A percentile compares a stretch with the other conserved stretches of the same genome.
These are phyloP conservation scores for Porites divaricata DNA, from an alignment of 92 coral and sea anemone genomes.

Conservation along the genomic window DNA sequence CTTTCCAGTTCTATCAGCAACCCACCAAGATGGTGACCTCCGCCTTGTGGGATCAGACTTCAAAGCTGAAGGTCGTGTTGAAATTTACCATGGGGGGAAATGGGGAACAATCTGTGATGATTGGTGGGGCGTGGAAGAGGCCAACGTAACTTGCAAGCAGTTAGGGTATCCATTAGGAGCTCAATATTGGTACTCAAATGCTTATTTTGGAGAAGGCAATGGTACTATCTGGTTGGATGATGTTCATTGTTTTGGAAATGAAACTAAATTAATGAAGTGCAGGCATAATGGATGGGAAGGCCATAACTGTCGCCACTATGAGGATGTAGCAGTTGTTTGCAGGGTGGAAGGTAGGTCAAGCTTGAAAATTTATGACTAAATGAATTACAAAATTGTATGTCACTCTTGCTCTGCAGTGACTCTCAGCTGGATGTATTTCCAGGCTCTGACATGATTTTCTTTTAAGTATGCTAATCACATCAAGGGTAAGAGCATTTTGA, in stretches of 20 bases:
- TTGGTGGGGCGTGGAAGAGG: conserved; percentile 47
- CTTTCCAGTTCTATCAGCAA: background rate
- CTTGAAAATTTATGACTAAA: background rate
- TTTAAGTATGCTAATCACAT: too few species aligned
- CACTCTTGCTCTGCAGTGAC: too few species aligned
- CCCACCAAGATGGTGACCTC: background rate
- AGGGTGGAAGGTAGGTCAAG: background rate
- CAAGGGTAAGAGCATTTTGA: too few species aligned
- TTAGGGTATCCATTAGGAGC: conserved; percentile 51
- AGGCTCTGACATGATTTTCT: too few species aligned
- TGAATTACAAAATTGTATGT: too few species aligned
- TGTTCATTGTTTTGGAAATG: conserved; percentile 61
- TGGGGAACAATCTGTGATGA: conserved; percentile 76
- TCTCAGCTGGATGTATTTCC: too few species aligned
- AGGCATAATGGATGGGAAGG: conserved; percentile 26
- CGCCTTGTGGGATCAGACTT: conserved; percentile 53
- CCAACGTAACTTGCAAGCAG: conserved; percentile 64
- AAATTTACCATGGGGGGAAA: conserved; percentile 46
- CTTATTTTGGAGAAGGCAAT: conserved; percentile 45
- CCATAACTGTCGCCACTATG: conserved; percentile 40
- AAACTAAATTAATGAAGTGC: conserved; percentile 54
- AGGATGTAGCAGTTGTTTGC: conserved; percentile 43
- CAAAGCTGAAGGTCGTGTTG: conserved; percentile 61
- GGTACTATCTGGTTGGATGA: conserved; percentile 62
- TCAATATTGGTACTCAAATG: conserved; percentile 36